Evolutionary conservation across 2,113 vertebrate genomes (phyloP).

Genomic region (Bambusicola thoracicus): DNA sequence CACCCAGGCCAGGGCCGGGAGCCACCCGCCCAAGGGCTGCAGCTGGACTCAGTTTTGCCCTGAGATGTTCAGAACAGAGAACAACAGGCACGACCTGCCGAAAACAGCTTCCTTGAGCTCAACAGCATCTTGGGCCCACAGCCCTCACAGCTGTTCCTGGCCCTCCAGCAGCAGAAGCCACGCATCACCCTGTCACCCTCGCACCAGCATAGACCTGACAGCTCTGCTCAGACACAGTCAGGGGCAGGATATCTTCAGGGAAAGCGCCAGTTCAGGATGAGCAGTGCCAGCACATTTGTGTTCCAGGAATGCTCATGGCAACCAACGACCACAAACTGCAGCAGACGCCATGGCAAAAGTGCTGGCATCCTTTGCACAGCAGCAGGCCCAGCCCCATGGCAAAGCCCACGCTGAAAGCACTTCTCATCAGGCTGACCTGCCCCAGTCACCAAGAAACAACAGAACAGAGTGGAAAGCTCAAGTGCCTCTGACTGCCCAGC

Average conservation of each 20-base stretch:
- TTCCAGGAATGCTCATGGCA: rapidly evolving
- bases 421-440: not conserved
- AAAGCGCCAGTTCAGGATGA: rapidly evolving
- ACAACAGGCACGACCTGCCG: not conserved
- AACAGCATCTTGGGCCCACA: not conserved
- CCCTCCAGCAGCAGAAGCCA: not conserved
- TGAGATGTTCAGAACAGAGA: not conserved
- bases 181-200: rapidly evolving
- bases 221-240: rapidly evolving
- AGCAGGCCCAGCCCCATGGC: not conserved
- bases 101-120: not conserved
- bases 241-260: not conserved
- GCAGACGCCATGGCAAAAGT: not conserved
- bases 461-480: not conserved
- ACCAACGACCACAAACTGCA: not conserved
- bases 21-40: not conserved
- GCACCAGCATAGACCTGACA: not conserved
- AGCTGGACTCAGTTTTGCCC: not conserved
- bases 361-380: not conserved
- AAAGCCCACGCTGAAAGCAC: rapidly evolving
- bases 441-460: not conserved
- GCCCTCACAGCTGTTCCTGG: not conserved
- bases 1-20: not conserved
- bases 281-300: not conserved
- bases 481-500: rapidly evolving